Conservation (phyloP, 2,888 invertebrate genomes). For the Seladonia tumulorum region DNA sequence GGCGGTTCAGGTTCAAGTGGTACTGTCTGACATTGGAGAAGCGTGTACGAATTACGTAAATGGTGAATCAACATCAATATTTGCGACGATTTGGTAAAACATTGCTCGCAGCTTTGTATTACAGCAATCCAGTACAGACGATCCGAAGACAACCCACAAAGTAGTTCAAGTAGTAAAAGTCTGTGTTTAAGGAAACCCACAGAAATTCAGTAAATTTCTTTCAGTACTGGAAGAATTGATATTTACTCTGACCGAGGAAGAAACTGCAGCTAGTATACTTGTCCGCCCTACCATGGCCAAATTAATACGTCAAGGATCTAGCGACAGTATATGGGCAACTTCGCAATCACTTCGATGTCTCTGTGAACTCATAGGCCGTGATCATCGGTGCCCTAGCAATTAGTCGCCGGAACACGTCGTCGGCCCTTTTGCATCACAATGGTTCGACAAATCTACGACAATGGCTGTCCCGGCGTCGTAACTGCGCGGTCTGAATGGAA, state of each 20-base stretch:
- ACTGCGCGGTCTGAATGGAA: not conserved
- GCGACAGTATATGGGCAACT: not conserved
- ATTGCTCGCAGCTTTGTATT: no score
- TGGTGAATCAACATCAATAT: no score
- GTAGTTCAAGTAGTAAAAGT: not conserved
- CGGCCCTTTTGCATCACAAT: conserved; percentile 36
- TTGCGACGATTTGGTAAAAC: no score
- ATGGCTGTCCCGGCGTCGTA: conserved; percentile 37
- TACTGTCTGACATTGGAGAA: not conserved
- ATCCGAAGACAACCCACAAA: not conserved
- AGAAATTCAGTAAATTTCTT: not conserved
- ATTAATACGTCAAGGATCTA: not conserved
- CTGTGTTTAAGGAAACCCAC: not conserved
- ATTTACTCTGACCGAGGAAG: not conserved
- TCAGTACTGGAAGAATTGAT: not conserved
- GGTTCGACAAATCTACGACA: conserved; percentile 62
- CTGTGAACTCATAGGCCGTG: conserved; percentile 9
- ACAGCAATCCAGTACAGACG: no score
- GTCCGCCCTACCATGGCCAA: not conserved
- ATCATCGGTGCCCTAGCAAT: not conserved
- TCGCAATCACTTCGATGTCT: not conserved
- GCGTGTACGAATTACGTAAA: not conserved
- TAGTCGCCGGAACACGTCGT: conserved; percentile 34
- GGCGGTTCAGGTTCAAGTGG: not conserved
- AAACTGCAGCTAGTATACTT: not conserved